Evolutionary conservation across 2,888 invertebrate genomes (phyloP).

Genomic region (Psylliodes chrysocephalus): DNA sequence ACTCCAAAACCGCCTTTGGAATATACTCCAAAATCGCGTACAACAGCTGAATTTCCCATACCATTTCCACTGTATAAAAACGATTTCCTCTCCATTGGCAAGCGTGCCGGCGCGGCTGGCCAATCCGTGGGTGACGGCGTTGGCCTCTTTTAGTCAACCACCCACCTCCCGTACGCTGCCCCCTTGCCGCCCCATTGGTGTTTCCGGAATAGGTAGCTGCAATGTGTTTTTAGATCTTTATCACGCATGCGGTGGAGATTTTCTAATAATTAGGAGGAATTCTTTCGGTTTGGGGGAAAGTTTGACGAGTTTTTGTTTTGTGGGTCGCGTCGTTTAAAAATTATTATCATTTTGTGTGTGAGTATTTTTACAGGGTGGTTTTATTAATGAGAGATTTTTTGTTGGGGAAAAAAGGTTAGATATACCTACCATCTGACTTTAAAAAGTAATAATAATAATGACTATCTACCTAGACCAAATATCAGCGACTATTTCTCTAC

Average conservation of each 20-base stretch:
- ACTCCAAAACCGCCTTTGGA: not conserved
- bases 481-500: no score
- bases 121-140: conserved; percentile 57
- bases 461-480: no score
- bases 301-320: conserved; percentile 1
- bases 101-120: conserved; percentile 53
- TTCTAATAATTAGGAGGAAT: conserved; percentile 15
- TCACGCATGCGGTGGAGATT: conserved; percentile 52
- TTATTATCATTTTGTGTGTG: not conserved
- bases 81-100: conserved; percentile 51
- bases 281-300: conserved; percentile 2
- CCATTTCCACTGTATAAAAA: not conserved
- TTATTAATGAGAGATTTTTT: not conserved
- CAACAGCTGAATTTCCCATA: not conserved
- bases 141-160: conserved; percentile 57
- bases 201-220: conserved; percentile 58
- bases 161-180: conserved; percentile 41
- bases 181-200: conserved; percentile 56
- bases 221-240: conserved; percentile 54
- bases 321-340: conserved; percentile 3
- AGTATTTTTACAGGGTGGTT: not conserved
- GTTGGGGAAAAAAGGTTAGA: no score
- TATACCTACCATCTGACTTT: no score
- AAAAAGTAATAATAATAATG: no score
- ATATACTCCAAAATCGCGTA: not conserved